Evolutionary conservation across 2,113 vertebrate species (phyloP).

Genomic region (Mohoua ochrocephala): DNA sequence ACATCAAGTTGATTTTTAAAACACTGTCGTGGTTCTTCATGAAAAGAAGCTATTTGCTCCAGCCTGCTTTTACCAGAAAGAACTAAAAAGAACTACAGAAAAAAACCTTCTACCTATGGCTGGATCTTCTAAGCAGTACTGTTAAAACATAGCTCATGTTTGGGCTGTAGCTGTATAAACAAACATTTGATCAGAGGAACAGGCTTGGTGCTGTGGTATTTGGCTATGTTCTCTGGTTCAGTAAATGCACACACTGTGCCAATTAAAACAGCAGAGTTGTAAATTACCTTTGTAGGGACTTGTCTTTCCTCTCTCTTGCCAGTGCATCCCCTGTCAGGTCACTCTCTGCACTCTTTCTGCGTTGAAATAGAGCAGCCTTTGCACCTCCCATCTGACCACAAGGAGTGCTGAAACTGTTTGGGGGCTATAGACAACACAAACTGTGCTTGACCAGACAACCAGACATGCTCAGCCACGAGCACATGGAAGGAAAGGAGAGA

Average conservation of each 20-base stretch:
- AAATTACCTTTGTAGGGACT: not conserved
- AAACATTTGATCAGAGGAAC: not conserved
- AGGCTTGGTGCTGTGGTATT: not conserved
- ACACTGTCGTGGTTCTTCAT: not conserved
- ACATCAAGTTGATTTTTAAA: not conserved
- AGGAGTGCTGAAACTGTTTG: not conserved
- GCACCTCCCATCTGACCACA: not conserved
- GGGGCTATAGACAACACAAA: not conserved
- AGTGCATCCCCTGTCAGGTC: not conserved
- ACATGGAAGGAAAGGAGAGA: not conserved
- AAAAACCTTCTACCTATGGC: not conserved
- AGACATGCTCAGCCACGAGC: not conserved
- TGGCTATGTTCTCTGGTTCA: not conserved
- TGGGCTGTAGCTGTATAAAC: not conserved
- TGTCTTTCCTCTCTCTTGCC: not conserved
- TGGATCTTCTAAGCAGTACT: not conserved
- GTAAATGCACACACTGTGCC: not conserved
- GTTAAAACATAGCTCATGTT: not conserved
- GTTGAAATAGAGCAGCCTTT: not conserved
- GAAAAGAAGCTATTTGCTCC: not conserved
- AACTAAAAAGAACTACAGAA: not conserved
- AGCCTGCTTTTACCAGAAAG: not conserved
- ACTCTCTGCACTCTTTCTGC: not conserved
- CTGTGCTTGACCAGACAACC: not conserved
- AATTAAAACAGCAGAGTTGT: not conserved